phyloP scores from a whole-genome alignment of 1,140 invertebrate genomes.

The Bombus pyrosoma region DNA sequence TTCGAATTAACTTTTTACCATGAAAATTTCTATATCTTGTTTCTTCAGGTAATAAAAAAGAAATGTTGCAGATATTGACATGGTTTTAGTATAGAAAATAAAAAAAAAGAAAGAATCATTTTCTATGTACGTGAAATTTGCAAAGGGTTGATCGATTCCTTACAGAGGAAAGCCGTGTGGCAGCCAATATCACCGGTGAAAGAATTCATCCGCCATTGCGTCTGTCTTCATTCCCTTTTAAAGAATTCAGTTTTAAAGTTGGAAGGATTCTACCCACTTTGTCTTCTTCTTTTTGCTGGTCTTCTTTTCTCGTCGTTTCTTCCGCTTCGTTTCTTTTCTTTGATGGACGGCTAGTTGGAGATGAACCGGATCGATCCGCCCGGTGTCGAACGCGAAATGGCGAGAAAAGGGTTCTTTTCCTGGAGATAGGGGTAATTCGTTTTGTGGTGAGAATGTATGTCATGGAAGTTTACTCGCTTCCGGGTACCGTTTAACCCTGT shows the following conservation, averaged over 20 bases:
- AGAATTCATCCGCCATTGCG: slow-evolving; percentile 29
- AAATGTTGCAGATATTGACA: too few relatives aligned
- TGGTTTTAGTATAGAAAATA: too few relatives aligned
- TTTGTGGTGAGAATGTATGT: not conserved
- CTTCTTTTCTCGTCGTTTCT: not conserved
- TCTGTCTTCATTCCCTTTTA: not conserved
- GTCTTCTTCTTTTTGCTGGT: not conserved
- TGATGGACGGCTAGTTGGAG: not conserved
- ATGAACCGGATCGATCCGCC: not conserved
- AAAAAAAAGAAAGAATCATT: not conserved
- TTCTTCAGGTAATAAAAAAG: too few relatives aligned
- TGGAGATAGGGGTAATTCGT: not conserved
- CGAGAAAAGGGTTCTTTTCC: not conserved
- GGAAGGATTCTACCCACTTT: not conserved
- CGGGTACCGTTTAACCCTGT: not conserved
- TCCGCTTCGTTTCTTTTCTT: not conserved
- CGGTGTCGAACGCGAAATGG: not conserved
- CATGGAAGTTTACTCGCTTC: not conserved
- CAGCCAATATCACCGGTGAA: slow-evolving; percentile 8
- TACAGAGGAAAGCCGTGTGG: not conserved
- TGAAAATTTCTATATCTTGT: too few relatives aligned
- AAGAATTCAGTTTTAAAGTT: slow-evolving; percentile 2
- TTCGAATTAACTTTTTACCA: too few relatives aligned
- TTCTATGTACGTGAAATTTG: not conserved
- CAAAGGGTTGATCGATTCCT: not conserved